Evolutionary conservation across 2,888 invertebrate species (phyloP).

Genomic region (Aleiodes alternator): DNA sequence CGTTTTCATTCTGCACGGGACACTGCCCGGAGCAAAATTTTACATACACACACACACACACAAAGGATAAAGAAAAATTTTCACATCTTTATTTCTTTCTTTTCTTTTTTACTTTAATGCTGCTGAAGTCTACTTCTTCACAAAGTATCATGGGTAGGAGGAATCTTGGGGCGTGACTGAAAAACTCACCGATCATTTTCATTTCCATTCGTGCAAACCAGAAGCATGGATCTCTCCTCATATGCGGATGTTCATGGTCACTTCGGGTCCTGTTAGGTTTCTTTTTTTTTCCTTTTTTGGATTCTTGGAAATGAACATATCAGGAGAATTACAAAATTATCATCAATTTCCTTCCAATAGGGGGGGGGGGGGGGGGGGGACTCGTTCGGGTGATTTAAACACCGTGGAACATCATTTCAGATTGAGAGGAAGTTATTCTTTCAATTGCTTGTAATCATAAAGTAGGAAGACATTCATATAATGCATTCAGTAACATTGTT

Average conservation of each 20-base stretch:
- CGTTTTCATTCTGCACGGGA: constrained; percentile 53
- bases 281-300: constrained; percentile 4
- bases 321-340: background rate
- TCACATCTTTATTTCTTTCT: constrained; percentile 42
- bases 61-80: constrained; percentile 34
- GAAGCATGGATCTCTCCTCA: constrained; percentile 49
- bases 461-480: constrained; percentile 46
- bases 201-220: constrained; percentile 62
- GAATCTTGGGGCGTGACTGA: constrained; percentile 50
- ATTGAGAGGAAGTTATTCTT: constrained; percentile 59
- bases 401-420: constrained; percentile 41
- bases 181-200: constrained; percentile 62
- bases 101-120: background rate
- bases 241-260: constrained; percentile 31
- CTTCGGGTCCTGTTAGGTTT: background rate
- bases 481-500: constrained; percentile 45
- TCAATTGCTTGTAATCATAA: constrained; percentile 63
- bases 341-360: background rate
- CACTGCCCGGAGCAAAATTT: constrained; percentile 57
- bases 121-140: constrained; percentile 44
- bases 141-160: constrained; percentile 58
- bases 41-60: constrained; percentile 57
- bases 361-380: constrained; percentile 27
- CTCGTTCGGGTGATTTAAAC: constrained; percentile 46
- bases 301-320: background rate